Evolutionary conservation across 2,888 invertebrate species (phyloP).

Genomic region (Caradrina clavipalpis): DNA sequence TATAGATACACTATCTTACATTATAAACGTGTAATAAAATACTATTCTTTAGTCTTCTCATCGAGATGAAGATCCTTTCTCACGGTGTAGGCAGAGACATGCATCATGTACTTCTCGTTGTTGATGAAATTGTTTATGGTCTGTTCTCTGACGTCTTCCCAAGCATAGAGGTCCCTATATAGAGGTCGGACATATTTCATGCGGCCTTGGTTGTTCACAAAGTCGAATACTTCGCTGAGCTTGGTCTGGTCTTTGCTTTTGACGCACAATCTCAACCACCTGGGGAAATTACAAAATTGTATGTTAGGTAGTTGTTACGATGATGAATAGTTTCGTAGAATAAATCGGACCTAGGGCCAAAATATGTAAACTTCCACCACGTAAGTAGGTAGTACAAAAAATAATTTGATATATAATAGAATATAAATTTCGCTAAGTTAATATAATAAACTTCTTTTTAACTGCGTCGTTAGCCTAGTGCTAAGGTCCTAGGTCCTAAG

Average conservation of each 20-base stretch:
- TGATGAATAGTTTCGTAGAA: neutral
- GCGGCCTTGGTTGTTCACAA: slow-evolving; percentile 96
- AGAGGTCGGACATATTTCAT: slow-evolving; percentile 98
- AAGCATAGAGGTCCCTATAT: slow-evolving; percentile 95
- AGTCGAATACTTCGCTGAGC: slow-evolving; percentile 93
- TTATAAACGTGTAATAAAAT: slow-evolving; percentile 42
- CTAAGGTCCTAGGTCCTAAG: no score
- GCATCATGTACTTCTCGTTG: slow-evolving; percentile 95
- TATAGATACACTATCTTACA: slow-evolving; percentile 63
- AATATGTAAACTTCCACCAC: no score
- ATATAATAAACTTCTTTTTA: no score
- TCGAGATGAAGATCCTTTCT: slow-evolving; percentile 94
- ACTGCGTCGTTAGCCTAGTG: no score
- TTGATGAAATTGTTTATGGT: slow-evolving; percentile 94
- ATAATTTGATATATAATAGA: no score
- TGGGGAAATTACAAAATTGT: slow-evolving; percentile 75
- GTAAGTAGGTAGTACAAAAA: no score
- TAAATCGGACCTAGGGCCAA: no score
- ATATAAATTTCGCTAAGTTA: no score
- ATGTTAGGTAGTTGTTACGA: neutral
- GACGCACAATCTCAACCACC: slow-evolving; percentile 95
- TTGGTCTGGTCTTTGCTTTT: slow-evolving; percentile 93
- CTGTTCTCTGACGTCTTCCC: slow-evolving; percentile 93
- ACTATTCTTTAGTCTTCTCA: slow-evolving; percentile 56
- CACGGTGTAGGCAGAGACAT: slow-evolving; percentile 93